A percentile compares a stretch with the other conserved stretches of the same genome.
phyloP scores from a whole-genome alignment of 2,888 invertebrate genomes.

The Pheosia gnoma region DNA sequence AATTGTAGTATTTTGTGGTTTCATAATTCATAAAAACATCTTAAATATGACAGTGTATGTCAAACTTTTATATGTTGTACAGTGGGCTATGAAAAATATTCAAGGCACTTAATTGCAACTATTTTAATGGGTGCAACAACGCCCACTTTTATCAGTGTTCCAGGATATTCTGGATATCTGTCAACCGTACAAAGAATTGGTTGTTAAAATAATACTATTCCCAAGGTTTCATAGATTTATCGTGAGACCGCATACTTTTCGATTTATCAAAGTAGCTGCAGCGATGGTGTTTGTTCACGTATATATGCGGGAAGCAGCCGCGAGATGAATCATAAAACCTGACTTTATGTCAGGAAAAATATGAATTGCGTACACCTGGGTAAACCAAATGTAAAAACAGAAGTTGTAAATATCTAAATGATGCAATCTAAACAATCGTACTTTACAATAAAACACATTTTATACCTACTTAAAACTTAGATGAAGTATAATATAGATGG shows the following conservation, averaged over 20 bases:
- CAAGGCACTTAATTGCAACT: too few relatives aligned
- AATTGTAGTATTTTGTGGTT: not conserved
- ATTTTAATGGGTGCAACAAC: too few relatives aligned
- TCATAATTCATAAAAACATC: not conserved
- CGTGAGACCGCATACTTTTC: slow-evolving; percentile 28
- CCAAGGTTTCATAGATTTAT: slow-evolving; percentile 35
- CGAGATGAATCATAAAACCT: slow-evolving; percentile 26
- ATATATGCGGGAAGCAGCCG: slow-evolving; percentile 44
- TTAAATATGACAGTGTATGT: not conserved
- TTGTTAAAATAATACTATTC: slow-evolving; percentile 53
- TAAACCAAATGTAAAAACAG: slow-evolving; percentile 22
- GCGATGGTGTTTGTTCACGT: slow-evolving; percentile 41
- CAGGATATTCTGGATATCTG: too few relatives aligned
- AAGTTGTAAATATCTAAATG: not conserved
- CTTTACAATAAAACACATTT: too few relatives aligned
- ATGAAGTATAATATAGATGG: too few relatives aligned
- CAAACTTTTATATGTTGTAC: not conserved
- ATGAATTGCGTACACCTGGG: slow-evolving; percentile 25
- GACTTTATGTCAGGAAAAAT: slow-evolving; percentile 21
- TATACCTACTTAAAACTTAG: too few relatives aligned
- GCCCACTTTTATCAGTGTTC: too few relatives aligned
- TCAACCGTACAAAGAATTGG: slow-evolving; percentile 37
- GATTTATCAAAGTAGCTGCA: slow-evolving; percentile 29
- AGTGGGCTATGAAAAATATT: not conserved
- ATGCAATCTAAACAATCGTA: not conserved